Percentiles rank a stretch among this genome's conserved stretches.
Evolutionary conservation across 2,888 invertebrate genomes (phyloP).

Genomic region (Brenthis ino): DNA sequence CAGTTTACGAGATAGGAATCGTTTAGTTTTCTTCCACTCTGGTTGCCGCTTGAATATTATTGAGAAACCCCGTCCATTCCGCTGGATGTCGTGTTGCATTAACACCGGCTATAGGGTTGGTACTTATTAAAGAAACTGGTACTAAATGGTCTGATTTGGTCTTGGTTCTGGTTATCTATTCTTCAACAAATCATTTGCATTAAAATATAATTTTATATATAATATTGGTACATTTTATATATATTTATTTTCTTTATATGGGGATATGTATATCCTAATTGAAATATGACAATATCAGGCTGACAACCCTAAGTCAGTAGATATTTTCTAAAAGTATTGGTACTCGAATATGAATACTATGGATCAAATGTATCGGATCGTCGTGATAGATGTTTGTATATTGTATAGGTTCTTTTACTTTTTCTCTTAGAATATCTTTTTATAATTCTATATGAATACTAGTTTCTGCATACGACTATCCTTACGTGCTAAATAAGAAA

Average conservation of each 20-base stretch:
- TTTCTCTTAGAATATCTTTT: not conserved
- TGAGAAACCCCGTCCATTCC: conserved; percentile 31
- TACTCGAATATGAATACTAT: conserved; percentile 35
- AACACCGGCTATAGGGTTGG: conserved; percentile 23
- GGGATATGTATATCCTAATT: not conserved
- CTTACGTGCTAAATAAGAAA: too few species aligned
- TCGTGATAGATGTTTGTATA: conserved; percentile 30
- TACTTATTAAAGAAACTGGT: conserved; percentile 10
- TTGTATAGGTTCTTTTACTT: not conserved
- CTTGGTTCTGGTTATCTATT: not conserved
- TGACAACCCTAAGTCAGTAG: conserved; percentile 7
- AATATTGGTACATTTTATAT: not conserved
- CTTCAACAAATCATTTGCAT: not conserved
- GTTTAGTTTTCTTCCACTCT: conserved; percentile 31
- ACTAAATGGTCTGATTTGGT: not conserved
- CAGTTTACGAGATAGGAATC: conserved; percentile 33
- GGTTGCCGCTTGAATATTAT: conserved; percentile 31
- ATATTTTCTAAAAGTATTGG: conserved; percentile 16
- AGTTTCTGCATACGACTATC: too few species aligned
- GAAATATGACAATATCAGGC: not conserved
- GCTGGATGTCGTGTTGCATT: conserved; percentile 36
- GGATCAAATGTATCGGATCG: conserved; percentile 30
- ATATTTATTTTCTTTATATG: not conserved
- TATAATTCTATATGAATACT: too few species aligned
- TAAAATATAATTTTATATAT: not conserved